Base-by-base conservation (phyloP, 2,113 vertebrate species). In the Sylvilagus bachmani region DNA sequence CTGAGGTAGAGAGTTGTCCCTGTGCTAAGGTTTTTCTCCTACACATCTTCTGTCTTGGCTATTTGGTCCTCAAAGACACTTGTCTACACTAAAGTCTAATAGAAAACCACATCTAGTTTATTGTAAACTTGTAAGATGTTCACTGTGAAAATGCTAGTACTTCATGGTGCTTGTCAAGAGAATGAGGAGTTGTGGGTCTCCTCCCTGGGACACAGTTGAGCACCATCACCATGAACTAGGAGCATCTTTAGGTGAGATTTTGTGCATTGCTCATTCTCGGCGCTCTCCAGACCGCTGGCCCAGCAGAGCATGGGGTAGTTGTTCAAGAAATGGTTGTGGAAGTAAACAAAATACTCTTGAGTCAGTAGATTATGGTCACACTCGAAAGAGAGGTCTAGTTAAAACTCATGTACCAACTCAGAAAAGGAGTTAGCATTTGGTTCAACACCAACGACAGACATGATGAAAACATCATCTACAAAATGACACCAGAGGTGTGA, bases 311-410 rank as follows among this genome's bases (percentile, higher is more conserved):
- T 14, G 4, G 3, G 73, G 12, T 7, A 79, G 33, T 2, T 13
- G 49, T 22, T 75, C 69, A 89, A 62, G 90, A 77, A 81, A n/a
- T 24, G 24, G 33, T 77, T 36, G 24, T 49, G 58, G 27, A 78
- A 87, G 3, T 51, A 74, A 96, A 71, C 84, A 67, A 85, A 96
- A 51, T 81, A 49, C 10, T 92, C 49, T 69, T 58, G 64, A 22
- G 51, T 90, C 73, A 78, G 16, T 51, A 78, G 55, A 58, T 75
- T 66, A 70, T 44, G 51, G 29, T 51, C 19, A 44, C 29, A n/a
- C 10, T 51, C 13, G 24, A 86, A 94, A 61, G 11, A 71, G 29
- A 95, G 70, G 70, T 0, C 44, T 27, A 82, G 74, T 88, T 92
- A 44, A 36, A 94, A 93, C 31, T n/a, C 69, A 49, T 88, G 1